A percentile compares a stretch with the other conserved stretches of the same genome.
Evolutionary conservation across 2,888 invertebrate genomes (phyloP).

Genomic region (Apamea crenata): DNA sequence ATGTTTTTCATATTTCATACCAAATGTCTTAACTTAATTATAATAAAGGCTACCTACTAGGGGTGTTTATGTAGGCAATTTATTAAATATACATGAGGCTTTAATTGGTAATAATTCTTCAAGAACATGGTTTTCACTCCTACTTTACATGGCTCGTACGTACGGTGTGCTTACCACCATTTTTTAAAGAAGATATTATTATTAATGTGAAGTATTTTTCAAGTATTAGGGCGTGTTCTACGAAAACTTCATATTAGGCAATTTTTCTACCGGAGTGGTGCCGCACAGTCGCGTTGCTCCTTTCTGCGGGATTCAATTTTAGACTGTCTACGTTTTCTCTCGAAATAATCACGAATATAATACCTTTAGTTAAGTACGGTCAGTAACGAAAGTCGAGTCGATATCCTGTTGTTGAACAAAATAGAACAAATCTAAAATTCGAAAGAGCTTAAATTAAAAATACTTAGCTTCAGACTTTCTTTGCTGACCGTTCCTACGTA

Average conservation of each 20-base stretch:
- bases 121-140: neutral
- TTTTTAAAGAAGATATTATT: neutral
- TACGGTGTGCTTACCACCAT: neutral
- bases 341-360: neutral
- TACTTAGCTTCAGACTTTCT: neutral
- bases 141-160: neutral
- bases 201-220: too few relatives aligned
- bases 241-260: neutral
- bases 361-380: neutral
- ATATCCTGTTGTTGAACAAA: neutral
- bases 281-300: neutral
- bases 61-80: constrained; percentile 18
- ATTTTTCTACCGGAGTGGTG: neutral
- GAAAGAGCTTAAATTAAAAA: neutral
- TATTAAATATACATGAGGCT: constrained; percentile 22
- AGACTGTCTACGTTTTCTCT: neutral
- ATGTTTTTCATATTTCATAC: constrained; percentile 15
- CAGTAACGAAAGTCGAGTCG: neutral
- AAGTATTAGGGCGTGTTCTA: neutral
- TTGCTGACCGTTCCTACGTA: neutral
- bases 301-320: neutral
- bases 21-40: constrained; percentile 1
- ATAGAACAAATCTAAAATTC: neutral
- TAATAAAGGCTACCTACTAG: neutral
- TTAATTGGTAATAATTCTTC: constrained; percentile 4